These are phyloP conservation scores for Aphaenogaster rudis DNA, from an alignment of 1,140 invertebrate species.

Conservation along the genomic window DNA sequence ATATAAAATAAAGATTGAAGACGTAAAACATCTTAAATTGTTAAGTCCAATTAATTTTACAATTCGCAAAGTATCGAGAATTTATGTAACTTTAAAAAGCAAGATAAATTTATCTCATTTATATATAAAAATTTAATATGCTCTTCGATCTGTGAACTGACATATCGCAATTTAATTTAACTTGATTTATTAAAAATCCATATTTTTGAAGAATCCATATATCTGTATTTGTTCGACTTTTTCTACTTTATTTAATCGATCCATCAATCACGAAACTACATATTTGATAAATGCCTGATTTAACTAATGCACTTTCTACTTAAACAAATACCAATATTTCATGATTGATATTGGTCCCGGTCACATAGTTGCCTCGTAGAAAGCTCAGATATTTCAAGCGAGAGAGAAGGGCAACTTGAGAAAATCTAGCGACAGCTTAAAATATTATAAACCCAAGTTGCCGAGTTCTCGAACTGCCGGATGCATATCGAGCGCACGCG, in stretches of 20 bases:
- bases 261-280: conserved; percentile 6
- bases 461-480: conserved; percentile 25
- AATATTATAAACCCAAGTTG: conserved; percentile 52
- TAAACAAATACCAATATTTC: conserved; percentile 29
- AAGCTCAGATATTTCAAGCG: not conserved
- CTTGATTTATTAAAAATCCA: conserved; percentile 25
- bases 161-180: not conserved
- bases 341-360: not conserved
- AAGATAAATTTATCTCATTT: not conserved
- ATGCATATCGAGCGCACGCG: conserved; percentile 40
- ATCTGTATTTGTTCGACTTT: not conserved
- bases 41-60: not conserved
- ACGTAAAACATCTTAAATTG: conserved; percentile 1
- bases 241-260: conserved; percentile 5
- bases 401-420: not conserved
- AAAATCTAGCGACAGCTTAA: conserved; percentile 43
- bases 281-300: not conserved
- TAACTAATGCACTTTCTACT: not conserved
- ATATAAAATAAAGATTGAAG: not conserved
- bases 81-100: not conserved
- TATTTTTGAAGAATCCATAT: not conserved
- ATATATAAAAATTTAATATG: not conserved
- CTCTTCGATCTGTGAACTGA: not conserved
- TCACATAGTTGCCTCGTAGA: not conserved
- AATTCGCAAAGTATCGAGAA: not conserved